Percentiles rank a stretch among this genome's conserved stretches.
These are phyloP conservation scores for Lepidurus arcticus DNA, from an alignment of 1,140 invertebrate species.

Conservation along the genomic window DNA sequence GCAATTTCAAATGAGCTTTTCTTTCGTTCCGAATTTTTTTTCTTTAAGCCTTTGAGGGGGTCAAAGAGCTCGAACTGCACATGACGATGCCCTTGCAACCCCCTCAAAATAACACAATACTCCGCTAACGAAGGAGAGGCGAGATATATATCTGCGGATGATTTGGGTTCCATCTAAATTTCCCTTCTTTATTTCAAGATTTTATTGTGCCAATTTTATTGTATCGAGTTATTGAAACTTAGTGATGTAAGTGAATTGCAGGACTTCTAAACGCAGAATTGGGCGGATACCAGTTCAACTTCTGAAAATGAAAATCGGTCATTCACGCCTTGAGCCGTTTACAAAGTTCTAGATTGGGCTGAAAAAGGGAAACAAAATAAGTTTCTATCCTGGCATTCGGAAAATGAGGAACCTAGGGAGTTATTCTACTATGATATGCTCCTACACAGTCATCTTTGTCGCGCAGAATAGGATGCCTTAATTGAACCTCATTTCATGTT, in stretches of 20 bases:
- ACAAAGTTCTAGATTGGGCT: background rate
- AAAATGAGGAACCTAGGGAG: background rate
- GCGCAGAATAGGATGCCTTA: background rate
- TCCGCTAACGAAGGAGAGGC: too few species aligned
- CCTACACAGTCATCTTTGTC: background rate
- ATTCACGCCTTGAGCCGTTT: background rate
- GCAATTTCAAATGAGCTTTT: slow-evolving; percentile 9
- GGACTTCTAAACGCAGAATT: too few species aligned
- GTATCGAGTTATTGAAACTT: too few species aligned
- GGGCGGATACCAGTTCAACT: background rate
- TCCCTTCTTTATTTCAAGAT: too few species aligned
- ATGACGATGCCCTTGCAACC: too few species aligned
- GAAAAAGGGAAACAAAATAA: too few species aligned
- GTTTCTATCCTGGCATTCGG: background rate
- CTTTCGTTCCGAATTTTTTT: background rate
- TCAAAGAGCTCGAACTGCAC: too few species aligned
- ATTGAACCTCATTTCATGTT: slow-evolving; percentile 11
- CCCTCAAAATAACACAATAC: too few species aligned
- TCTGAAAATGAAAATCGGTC: background rate
- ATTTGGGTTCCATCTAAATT: too few species aligned
- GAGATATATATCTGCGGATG: too few species aligned
- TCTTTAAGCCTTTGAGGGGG: background rate
- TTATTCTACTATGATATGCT: background rate
- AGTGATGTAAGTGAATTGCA: too few species aligned
- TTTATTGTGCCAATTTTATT: too few species aligned